phyloP scores from a whole-genome alignment of 2,888 invertebrate species.

The Corythucha ciliata region DNA sequence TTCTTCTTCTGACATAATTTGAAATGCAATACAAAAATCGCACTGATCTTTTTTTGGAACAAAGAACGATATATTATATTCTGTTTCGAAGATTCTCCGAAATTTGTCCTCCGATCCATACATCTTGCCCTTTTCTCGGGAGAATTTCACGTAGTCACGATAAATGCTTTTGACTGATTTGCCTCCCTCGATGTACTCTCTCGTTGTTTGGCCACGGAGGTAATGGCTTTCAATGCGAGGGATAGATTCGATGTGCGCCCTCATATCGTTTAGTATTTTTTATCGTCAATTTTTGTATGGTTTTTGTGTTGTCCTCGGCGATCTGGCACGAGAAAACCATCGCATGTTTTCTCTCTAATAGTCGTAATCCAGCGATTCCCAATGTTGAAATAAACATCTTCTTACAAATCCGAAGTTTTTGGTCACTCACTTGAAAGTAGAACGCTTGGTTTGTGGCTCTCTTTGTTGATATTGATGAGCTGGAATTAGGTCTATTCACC shows the following conservation, averaged over 20 bases:
- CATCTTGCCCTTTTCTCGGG: slow-evolving; percentile 9
- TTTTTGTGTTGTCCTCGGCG: slow-evolving; percentile 36
- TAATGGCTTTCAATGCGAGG: slow-evolving; percentile 36
- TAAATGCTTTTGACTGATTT: slow-evolving; percentile 34
- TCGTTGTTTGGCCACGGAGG: slow-evolving; percentile 31
- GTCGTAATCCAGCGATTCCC: slow-evolving; percentile 8
- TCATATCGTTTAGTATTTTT: slow-evolving; percentile 32
- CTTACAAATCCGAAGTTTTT: slow-evolving; percentile 10
- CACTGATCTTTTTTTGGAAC: slow-evolving; percentile 16
- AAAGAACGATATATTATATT: slow-evolving; percentile 12
- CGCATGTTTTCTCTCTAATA: slow-evolving; percentile 1
- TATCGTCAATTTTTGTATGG: slow-evolving; percentile 30
- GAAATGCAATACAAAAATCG: slow-evolving; percentile 3
- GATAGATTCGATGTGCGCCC: slow-evolving; percentile 35
- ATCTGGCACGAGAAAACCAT: slow-evolving; percentile 31
- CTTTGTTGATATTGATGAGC: neutral
- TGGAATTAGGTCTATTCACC: slow-evolving; percentile 6
- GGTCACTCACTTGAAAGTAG: neutral
- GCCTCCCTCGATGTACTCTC: slow-evolving; percentile 36
- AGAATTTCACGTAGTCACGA: slow-evolving; percentile 33
- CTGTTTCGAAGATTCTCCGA: slow-evolving; percentile 6
- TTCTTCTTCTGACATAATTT: neutral
- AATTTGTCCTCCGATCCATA: slow-evolving; percentile 7
- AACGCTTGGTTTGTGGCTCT: slow-evolving; percentile 10
- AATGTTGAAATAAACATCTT: slow-evolving; percentile 2